Evolutionary conservation across 2,888 invertebrate species (phyloP).

Genomic region (Parnassius orleans): DNA sequence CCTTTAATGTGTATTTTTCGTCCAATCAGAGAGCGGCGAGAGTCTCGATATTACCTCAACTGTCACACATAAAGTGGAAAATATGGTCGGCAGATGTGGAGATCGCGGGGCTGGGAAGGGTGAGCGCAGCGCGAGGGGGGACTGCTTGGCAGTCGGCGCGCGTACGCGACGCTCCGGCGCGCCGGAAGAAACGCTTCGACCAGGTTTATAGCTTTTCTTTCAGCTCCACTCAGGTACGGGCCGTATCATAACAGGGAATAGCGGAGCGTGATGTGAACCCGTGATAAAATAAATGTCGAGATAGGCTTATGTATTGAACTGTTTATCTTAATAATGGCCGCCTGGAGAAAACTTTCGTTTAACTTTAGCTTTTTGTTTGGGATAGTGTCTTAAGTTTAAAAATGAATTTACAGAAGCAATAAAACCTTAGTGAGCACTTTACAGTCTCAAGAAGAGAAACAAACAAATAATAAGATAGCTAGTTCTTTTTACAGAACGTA

Average conservation of each 20-base stretch:
- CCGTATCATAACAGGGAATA: constrained; percentile 81
- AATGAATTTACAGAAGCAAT: constrained; percentile 29
- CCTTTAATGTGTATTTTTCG: constrained; percentile 82
- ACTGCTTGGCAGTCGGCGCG: constrained; percentile 69
- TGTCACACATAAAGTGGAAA: constrained; percentile 83
- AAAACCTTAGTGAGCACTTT: constrained; percentile 2
- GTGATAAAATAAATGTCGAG: constrained; percentile 81
- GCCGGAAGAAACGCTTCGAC: constrained; percentile 76
- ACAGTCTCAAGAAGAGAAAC: background rate
- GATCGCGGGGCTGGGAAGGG: constrained; percentile 48
- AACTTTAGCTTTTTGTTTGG: constrained; percentile 58
- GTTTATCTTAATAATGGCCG: constrained; percentile 81
- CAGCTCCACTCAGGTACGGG: constrained; percentile 80
- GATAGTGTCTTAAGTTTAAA: constrained; percentile 39
- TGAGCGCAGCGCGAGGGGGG: constrained; percentile 36
- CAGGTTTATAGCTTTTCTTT: constrained; percentile 82
- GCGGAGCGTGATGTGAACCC: constrained; percentile 81
- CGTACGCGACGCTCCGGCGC: constrained; percentile 78
- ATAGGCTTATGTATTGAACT: constrained; percentile 82
- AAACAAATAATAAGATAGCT: background rate
- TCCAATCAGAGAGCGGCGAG: constrained; percentile 81
- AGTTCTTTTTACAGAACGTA: background rate
- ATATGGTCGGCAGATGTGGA: constrained; percentile 81
- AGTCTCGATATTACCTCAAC: constrained; percentile 83
- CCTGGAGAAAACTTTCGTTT: constrained; percentile 77